Conservation (phyloP, 1,140 invertebrate genomes). For the Lepidotrigona ventralis region DNA sequence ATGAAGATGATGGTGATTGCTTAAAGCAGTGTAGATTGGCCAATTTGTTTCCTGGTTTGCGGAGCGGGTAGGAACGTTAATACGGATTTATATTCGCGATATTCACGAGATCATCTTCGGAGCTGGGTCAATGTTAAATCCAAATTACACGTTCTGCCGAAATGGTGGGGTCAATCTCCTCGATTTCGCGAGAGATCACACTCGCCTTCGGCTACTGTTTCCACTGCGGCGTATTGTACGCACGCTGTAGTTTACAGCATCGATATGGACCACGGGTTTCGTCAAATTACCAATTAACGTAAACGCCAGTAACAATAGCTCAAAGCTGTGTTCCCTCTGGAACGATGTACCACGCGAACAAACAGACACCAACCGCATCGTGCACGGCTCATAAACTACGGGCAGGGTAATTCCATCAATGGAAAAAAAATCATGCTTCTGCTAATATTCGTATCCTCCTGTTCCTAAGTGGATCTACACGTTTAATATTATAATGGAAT, state of each 20-base stretch:
- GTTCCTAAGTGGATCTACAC: no score
- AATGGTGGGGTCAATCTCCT: constrained; percentile 10
- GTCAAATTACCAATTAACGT: constrained; percentile 73
- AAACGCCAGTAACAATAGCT: constrained; percentile 72
- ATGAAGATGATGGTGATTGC: background rate
- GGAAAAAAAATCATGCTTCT: background rate
- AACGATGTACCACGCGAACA: constrained; percentile 43
- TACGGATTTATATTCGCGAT: background rate
- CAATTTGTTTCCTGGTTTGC: background rate
- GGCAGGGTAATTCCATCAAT: background rate
- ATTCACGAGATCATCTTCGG: constrained; percentile 7
- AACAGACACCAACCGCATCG: background rate
- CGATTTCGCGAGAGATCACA: constrained; percentile 43
- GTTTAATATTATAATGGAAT: no score
- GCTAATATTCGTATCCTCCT: no score
- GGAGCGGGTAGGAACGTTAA: background rate
- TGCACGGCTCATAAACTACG: background rate
- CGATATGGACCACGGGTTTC: constrained; percentile 58
- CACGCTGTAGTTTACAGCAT: constrained; percentile 48
- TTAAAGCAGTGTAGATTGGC: background rate
- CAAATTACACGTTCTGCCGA: constrained; percentile 4
- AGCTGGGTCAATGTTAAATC: background rate
- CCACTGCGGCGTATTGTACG: constrained; percentile 9
- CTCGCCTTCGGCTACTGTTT: constrained; percentile 32
- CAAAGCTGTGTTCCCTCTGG: constrained; percentile 65